These are phyloP conservation scores for Pluvialis apricaria DNA, from an alignment of 2,113 vertebrate species.

Conservation along the genomic window DNA sequence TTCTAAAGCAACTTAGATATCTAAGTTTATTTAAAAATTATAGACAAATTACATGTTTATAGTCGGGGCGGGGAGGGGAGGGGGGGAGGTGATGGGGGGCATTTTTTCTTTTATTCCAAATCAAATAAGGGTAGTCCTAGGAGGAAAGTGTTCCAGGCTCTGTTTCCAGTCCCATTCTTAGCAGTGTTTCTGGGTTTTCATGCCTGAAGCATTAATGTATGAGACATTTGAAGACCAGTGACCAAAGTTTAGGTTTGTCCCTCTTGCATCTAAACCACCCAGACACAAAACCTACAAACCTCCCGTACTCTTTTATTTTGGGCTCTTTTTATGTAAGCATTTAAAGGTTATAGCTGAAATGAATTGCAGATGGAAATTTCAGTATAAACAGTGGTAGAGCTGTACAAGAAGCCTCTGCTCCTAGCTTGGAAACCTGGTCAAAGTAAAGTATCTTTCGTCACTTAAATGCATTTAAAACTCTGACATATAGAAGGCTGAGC, in stretches of 20 bases:
- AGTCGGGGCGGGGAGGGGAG: neutral
- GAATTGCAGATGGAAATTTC: neutral
- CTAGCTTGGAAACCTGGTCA: neutral
- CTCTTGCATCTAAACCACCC: neutral
- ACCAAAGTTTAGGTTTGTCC: neutral
- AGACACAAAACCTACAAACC: neutral
- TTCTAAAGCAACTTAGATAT: neutral
- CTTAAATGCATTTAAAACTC: neutral
- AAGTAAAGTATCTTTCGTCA: neutral
- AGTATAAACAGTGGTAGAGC: neutral
- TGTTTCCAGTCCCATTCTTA: neutral
- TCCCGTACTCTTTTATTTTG: neutral
- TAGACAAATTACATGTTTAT: neutral
- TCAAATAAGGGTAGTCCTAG: neutral
- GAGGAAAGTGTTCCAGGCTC: neutral
- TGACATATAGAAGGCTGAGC: neutral
- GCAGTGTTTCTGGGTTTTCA: neutral
- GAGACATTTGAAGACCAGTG: neutral
- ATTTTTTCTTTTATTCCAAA: neutral
- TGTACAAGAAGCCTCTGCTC: neutral
- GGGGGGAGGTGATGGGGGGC: rapidly evolving
- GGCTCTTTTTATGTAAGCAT: neutral
- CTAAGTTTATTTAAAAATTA: neutral
- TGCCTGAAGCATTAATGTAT: neutral
- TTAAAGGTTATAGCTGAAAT: neutral